Evolutionary conservation across 64 coral and sea anemone genomes (phyloP), one percentile per base, ranked within the genome.

Genomic region (Stichodactyla mertensii): DNA sequence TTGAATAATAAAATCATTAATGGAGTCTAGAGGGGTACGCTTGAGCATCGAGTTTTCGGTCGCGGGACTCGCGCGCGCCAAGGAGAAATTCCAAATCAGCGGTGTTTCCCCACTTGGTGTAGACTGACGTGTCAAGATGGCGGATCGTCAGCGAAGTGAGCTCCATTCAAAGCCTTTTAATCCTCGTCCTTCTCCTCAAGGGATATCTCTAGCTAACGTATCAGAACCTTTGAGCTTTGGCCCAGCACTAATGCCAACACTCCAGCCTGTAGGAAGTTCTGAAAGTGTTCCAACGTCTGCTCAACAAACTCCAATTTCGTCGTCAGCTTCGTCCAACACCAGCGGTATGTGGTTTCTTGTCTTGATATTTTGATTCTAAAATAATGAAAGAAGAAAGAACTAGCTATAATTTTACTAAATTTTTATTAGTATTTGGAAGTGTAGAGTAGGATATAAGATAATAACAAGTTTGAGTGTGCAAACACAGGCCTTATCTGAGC

Each of bases 41-140:
- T 45, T 45, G 36, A 45, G 36, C 36, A 31, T 31, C 28, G 28
- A 31, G 28, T 45, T 45, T 45, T 45, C 28, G 36, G 36, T 45
- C 36, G 36, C 36, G 36, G 36, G 36, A 45, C 36, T 45, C 36
- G 36, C 36, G 36, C 36, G 36, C 36, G 36, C 36, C 36, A 45
- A 45, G 36, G 36, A 45, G 36, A 45, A 45, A 1, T 45, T 45
- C 36, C 36, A 45, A 45, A 45, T 59, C 82, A 84, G 82, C 82
- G 82, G 82, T 13, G 18, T 84, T 58, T 5, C 82, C 22, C 82
- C 27, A 84, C 19, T 11, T 10, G 78, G 15, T 15, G 15, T 23
- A 23, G 12, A 80, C 88, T 91, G 89, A 91, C 89, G 89, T 91
- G 89, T 91, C 89, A 91, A 91, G 19, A 91, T 91, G 89, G 84